Conservation (phyloP, 2,888 invertebrate genomes). For the Caenorhabditis imperialis region DNA sequence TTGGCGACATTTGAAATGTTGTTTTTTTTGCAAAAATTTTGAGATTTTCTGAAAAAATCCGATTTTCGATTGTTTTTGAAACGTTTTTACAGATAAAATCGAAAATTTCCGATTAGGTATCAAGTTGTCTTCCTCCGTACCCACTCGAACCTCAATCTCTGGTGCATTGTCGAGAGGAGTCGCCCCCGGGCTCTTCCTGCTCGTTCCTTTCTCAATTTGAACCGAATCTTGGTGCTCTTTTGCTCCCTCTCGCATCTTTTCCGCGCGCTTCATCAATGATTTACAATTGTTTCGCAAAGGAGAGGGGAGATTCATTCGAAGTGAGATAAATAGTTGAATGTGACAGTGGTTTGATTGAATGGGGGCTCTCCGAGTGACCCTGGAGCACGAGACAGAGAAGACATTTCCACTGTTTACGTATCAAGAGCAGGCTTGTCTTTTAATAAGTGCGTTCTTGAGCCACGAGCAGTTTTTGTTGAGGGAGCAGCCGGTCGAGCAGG, state of each 20-base stretch:
- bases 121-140: background rate
- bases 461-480: constrained; percentile 21
- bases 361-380: constrained; percentile 13
- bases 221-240: background rate
- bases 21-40: no score
- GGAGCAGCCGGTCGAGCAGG: constrained; percentile 2
- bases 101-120: background rate
- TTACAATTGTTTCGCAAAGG: constrained; percentile 14
- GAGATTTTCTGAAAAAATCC: no score
- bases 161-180: constrained; percentile 2
- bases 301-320: constrained; percentile 21
- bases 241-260: constrained; percentile 1
- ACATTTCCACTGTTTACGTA: constrained; percentile 33
- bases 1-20: no score
- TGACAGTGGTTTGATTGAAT: background rate
- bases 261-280: constrained; percentile 18
- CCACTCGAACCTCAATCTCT: constrained; percentile 24
- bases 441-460: constrained; percentile 27
- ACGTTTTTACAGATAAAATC: background rate
- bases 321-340: constrained; percentile 34
- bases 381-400: no score
- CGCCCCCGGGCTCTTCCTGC: background rate
- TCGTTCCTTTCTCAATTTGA: constrained; percentile 7
- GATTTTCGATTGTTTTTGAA: constrained; percentile 1
- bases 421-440: constrained; percentile 31